Conservation (phyloP, 2,797 vertebrate genomes). For the Poeciliopsis paucimaculata region DNA sequence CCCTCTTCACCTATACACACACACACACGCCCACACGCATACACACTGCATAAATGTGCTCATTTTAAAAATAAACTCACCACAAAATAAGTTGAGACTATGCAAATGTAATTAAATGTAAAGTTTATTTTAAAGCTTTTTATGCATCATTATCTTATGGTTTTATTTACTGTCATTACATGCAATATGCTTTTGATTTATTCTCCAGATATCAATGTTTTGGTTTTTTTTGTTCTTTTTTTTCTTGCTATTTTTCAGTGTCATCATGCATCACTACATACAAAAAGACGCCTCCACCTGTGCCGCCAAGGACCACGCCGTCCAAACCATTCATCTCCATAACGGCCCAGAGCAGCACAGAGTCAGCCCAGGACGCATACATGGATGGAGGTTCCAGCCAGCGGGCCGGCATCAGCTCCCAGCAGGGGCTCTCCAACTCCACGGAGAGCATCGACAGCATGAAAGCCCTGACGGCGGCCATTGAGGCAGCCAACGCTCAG, state of each 20-base stretch:
- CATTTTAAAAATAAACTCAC: background rate
- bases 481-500: conserved; percentile 96
- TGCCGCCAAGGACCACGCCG: conserved; percentile 93
- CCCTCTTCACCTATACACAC: no score
- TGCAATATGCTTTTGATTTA: background rate
- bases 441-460: conserved; percentile 99
- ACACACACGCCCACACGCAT: no score
- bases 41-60: background rate
- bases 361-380: conserved; percentile 98
- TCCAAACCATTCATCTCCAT: conserved; percentile 99
- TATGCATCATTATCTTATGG: background rate
- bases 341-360: conserved; percentile 99
- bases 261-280: conserved; percentile 99
- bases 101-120: background rate
- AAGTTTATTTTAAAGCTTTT: background rate
- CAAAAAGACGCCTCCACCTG: conserved; percentile 98
- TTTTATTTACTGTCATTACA: background rate
- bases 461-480: conserved; percentile 98
- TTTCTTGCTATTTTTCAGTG: conserved; percentile 76
- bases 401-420: conserved; percentile 89
- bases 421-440: conserved; percentile 97
- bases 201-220: background rate
- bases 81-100: no score
- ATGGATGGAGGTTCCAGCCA: conserved; percentile 91
- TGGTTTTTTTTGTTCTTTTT: background rate